Conservation (phyloP, 2,797 vertebrate genomes). For the Poecilia velifera region DNA sequence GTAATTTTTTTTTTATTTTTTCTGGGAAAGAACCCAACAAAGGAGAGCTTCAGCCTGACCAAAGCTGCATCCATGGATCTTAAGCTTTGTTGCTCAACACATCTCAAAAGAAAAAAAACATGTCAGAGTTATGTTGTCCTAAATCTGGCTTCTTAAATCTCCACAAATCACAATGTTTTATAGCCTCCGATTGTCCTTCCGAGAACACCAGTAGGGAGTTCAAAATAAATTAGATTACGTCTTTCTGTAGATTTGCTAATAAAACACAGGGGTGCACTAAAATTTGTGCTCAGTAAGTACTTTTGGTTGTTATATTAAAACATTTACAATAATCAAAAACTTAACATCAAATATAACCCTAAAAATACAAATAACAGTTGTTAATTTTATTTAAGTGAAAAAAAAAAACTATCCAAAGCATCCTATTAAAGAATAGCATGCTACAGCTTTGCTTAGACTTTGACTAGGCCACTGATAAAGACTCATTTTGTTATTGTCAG, state of each 20-base stretch:
- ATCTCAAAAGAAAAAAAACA: constrained; percentile 2
- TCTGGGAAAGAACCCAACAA: not conserved
- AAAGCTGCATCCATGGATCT: constrained; percentile 1
- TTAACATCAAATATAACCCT: not conserved
- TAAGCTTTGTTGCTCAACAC: not conserved
- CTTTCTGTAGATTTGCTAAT: not conserved
- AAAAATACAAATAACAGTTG: not conserved
- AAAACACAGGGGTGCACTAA: not conserved
- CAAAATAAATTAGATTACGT: not conserved
- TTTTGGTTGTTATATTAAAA: not conserved
- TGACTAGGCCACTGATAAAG: too few relatives aligned
- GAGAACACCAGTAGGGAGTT: not conserved
- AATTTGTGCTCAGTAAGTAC: not conserved
- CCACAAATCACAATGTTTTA: constrained; percentile 16
- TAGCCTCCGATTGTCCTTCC: not conserved
- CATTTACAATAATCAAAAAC: not conserved
- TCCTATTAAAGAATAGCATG: too few relatives aligned
- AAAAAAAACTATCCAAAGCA: not conserved
- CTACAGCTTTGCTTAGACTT: too few relatives aligned
- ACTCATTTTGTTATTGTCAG: too few relatives aligned
- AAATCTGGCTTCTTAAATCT: constrained; percentile 27
- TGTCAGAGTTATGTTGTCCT: constrained; percentile 16
- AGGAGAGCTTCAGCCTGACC: not conserved
- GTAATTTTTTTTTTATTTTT: not conserved
- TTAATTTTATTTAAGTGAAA: not conserved